Conservation (phyloP, 92 coral and sea anemone species). For the Phenganax stokvisi region DNA sequence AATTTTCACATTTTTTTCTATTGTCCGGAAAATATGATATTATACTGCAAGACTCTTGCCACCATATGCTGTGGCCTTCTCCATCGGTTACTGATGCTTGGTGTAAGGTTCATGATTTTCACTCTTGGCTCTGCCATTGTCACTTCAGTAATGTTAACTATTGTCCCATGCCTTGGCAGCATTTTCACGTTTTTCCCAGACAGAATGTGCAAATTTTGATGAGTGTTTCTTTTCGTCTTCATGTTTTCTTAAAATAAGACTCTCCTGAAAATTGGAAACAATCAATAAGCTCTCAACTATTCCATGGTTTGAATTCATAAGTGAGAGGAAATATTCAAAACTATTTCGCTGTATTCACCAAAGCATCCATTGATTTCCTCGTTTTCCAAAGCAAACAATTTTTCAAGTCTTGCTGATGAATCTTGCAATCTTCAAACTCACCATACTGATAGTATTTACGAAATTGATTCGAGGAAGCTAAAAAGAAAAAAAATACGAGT, state of each 20-base stretch:
- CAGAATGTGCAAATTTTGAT: conserved; percentile 63
- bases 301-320: not conserved
- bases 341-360: conserved; percentile 41
- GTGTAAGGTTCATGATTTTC: no score
- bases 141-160: no score
- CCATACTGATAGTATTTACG: conserved; percentile 89
- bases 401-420: conserved; percentile 58
- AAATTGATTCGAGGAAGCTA: conserved; percentile 88
- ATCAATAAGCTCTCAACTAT: not conserved
- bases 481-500: not conserved
- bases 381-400: conserved; percentile 67
- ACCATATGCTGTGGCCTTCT: no score
- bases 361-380: conserved; percentile 57
- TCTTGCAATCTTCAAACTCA: conserved; percentile 66
- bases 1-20: no score
- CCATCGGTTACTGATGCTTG: no score
- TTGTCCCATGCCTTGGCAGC: conserved; percentile 66
- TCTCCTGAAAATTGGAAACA: not conserved
- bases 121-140: no score
- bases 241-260: conserved; percentile 18
- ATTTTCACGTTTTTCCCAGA: conserved; percentile 89
- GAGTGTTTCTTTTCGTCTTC: conserved; percentile 64
- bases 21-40: no score
- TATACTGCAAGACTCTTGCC: no score
- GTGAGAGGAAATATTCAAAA: not conserved